Percentiles rank a stretch among this genome's conserved stretches.
Conservation (phyloP, 2,888 invertebrate genomes). For the Eumacrocentrus americanus region DNA sequence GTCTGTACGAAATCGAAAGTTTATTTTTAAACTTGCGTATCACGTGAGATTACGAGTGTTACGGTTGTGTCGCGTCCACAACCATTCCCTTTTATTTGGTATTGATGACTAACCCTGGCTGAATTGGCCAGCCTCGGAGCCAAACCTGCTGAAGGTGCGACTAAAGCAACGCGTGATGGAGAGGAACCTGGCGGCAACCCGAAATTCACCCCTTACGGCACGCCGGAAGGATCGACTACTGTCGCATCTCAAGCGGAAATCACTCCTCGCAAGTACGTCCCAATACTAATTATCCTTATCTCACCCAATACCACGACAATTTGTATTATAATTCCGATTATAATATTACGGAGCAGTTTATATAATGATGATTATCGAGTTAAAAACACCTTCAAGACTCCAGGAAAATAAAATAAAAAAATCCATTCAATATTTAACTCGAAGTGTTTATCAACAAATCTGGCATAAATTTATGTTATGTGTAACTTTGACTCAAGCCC, state of each 20-base stretch:
- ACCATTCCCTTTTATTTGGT: constrained; percentile 40
- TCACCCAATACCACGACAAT: not conserved
- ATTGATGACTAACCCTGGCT: constrained; percentile 60
- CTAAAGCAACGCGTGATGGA: constrained; percentile 95
- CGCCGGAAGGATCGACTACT: constrained; percentile 79
- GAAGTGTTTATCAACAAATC: too few relatives aligned
- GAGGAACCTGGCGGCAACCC: constrained; percentile 66
- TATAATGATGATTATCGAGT: not conserved
- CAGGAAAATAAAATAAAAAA: not conserved
- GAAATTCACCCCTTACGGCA: constrained; percentile 87
- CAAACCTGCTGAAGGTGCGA: constrained; percentile 92
- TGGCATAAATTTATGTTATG: too few relatives aligned
- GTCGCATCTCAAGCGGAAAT: constrained; percentile 77
- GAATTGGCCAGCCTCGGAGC: constrained; percentile 85
- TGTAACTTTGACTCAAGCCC: not conserved
- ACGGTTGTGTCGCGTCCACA: constrained; percentile 32
- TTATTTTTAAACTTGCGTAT: constrained; percentile 22
- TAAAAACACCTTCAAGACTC: not conserved
- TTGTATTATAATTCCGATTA: not conserved
- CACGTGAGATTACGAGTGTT: not conserved
- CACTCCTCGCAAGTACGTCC: constrained; percentile 67
- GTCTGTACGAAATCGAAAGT: constrained; percentile 26
- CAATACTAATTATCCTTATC: constrained; percentile 39
- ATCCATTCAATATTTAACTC: too few relatives aligned
- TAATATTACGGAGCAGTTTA: not conserved